phyloP scores from a whole-genome alignment of 2,797 vertebrate species.

The Echeneis naucrates region DNA sequence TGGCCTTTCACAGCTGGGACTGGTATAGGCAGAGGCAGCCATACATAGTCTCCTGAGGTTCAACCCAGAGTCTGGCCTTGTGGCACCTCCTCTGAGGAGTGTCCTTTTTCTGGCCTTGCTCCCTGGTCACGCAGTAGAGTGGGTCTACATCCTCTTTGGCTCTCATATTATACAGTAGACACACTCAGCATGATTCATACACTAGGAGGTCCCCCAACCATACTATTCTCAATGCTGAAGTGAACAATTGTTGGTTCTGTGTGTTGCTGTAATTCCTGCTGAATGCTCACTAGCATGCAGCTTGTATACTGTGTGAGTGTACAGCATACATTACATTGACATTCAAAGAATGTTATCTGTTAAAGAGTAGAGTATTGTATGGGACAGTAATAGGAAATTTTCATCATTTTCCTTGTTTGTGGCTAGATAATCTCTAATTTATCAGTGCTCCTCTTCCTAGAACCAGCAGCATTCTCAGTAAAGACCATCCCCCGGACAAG shows the following conservation, averaged over 20 bases:
- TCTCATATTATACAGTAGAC: slow-evolving; percentile 74
- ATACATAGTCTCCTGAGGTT: slow-evolving; percentile 73
- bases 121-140: slow-evolving; percentile 62
- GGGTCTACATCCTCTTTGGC: slow-evolving; percentile 68
- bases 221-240: slow-evolving; percentile 55
- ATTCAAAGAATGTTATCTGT: background rate
- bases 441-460: slow-evolving; percentile 73
- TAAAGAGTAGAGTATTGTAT: slow-evolving; percentile 12
- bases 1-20: slow-evolving; percentile 81
- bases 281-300: slow-evolving; percentile 17
- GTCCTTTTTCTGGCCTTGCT: slow-evolving; percentile 72
- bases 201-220: slow-evolving; percentile 51
- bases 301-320: background rate
- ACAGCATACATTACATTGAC: slow-evolving; percentile 14
- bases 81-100: slow-evolving; percentile 70
- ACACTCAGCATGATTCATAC: slow-evolving; percentile 71
- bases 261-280: slow-evolving; percentile 26
- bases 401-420: background rate
- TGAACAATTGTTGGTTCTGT: slow-evolving; percentile 59
- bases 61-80: slow-evolving; percentile 70
- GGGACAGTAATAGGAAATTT: background rate
- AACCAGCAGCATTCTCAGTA: slow-evolving; percentile 95
- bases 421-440: slow-evolving; percentile 16
- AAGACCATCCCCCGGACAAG: slow-evolving; percentile 97
- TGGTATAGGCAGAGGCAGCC: slow-evolving; percentile 74